A percentile compares a stretch with the other conserved stretches of the same genome.
phyloP scores from a whole-genome alignment of 2,888 invertebrate species.

The Tiliacea aurago region DNA sequence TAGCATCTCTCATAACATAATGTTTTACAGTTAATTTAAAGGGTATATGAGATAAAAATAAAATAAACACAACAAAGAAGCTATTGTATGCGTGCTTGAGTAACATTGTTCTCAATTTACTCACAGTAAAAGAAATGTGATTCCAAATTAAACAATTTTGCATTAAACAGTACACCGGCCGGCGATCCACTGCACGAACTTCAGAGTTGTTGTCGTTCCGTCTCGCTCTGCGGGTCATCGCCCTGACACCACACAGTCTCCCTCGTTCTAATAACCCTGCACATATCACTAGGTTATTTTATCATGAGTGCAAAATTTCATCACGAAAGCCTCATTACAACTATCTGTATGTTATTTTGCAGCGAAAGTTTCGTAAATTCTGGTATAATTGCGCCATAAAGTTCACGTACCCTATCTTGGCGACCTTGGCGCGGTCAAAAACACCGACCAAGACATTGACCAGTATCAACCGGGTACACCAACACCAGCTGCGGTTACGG shows the following conservation, averaged over 20 bases:
- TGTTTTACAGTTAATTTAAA: neutral
- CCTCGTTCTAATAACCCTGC: constrained; percentile 88
- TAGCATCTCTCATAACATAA: neutral
- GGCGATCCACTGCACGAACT: constrained; percentile 82
- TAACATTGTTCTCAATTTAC: constrained; percentile 41
- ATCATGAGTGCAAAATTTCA: constrained; percentile 70
- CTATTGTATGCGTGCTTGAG: constrained; percentile 25
- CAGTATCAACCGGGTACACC: constrained; percentile 74
- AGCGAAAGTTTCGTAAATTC: constrained; percentile 48
- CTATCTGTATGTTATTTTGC: constrained; percentile 22
- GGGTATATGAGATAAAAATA: constrained; percentile 6
- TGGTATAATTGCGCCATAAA: constrained; percentile 72
- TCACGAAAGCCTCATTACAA: constrained; percentile 43
- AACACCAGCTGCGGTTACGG: constrained; percentile 79
- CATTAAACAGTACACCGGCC: constrained; percentile 55
- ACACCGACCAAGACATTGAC: constrained; percentile 85
- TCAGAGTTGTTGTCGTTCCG: constrained; percentile 89
- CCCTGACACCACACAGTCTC: constrained; percentile 82
- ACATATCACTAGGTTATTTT: constrained; percentile 79
- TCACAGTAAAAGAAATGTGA: constrained; percentile 48
- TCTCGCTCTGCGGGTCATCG: constrained; percentile 89
- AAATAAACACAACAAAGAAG: constrained; percentile 13
- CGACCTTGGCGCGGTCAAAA: constrained; percentile 88
- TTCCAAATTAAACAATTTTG: constrained; percentile 62
- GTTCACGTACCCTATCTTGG: constrained; percentile 83